These are phyloP conservation scores for Cryptophagus acutangulus DNA, from an alignment of 2,888 invertebrate genomes.

Conservation along the genomic window DNA sequence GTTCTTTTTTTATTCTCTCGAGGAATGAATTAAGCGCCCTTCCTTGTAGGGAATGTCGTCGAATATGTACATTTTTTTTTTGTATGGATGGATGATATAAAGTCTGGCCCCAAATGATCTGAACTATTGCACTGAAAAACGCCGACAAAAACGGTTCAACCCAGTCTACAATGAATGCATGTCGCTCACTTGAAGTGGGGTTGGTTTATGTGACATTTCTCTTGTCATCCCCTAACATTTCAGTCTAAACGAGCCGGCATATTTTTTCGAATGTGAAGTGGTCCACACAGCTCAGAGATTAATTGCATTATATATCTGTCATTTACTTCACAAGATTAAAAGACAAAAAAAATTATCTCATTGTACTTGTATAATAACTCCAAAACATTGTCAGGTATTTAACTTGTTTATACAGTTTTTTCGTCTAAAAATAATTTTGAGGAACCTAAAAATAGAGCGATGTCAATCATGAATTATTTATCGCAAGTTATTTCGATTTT, in stretches of 20 bases:
- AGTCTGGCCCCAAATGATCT: constrained; percentile 5
- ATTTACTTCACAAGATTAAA: constrained; percentile 22
- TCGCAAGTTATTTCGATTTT: too few relatives aligned
- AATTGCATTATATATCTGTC: constrained; percentile 26
- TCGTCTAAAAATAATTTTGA: too few relatives aligned
- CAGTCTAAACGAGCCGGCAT: constrained; percentile 22
- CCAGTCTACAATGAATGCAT: constrained; percentile 23
- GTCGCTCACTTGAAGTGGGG: constrained; percentile 27
- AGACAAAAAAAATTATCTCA: too few relatives aligned
- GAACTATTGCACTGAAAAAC: constrained; percentile 16
- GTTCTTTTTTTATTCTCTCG: constrained; percentile 1
- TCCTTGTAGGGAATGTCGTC: too few relatives aligned
- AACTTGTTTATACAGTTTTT: too few relatives aligned
- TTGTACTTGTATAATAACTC: too few relatives aligned
- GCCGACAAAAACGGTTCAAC: constrained; percentile 24
- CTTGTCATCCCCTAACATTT: constrained; percentile 27
- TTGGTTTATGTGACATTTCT: constrained; percentile 26
- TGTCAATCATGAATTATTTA: too few relatives aligned
- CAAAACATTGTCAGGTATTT: too few relatives aligned
- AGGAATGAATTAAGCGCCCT: too few relatives aligned
- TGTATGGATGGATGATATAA: too few relatives aligned
- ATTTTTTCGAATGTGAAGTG: constrained; percentile 23
- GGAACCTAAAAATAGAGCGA: too few relatives aligned
- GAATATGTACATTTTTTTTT: too few relatives aligned
- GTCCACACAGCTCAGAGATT: constrained; percentile 22